A percentile compares a stretch with the other conserved stretches of the same genome.
Conservation (phyloP, 2,113 vertebrate genomes). For the Amblyopsis rosae region DNA sequence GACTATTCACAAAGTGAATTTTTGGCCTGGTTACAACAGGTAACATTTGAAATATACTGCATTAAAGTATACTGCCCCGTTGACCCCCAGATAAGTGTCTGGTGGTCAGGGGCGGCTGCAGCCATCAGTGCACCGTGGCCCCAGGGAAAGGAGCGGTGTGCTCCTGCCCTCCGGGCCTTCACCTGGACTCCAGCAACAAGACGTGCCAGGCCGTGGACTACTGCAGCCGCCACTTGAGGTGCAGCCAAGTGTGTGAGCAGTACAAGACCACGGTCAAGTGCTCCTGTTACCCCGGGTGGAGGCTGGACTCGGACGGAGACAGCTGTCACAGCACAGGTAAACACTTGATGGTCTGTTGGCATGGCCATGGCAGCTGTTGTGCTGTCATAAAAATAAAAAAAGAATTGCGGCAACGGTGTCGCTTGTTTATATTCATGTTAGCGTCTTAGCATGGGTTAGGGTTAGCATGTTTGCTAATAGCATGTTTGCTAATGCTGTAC, state of each 20-base stretch:
- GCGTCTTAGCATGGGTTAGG: too few relatives aligned
- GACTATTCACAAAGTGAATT: too few relatives aligned
- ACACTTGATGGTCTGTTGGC: conserved; percentile 3
- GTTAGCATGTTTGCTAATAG: too few relatives aligned
- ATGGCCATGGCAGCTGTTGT: background rate
- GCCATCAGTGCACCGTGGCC: conserved; percentile 91
- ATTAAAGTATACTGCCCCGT: background rate
- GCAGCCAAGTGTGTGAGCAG: conserved; percentile 96
- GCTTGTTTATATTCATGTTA: too few relatives aligned
- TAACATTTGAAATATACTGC: too few relatives aligned
- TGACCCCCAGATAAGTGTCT: conserved; percentile 85
- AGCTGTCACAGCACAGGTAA: conserved; percentile 89
- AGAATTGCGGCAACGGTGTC: background rate
- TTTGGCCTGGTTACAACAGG: too few relatives aligned
- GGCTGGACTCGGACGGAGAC: conserved; percentile 86
- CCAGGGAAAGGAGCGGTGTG: conserved; percentile 92
- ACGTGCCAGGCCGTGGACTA: conserved; percentile 93
- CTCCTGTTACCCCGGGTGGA: conserved; percentile 95
- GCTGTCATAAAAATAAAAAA: background rate
- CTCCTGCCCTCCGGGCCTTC: conserved; percentile 88
- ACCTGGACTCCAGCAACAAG: conserved; percentile 86
- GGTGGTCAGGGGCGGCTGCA: conserved; percentile 92
- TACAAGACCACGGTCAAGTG: conserved; percentile 94
- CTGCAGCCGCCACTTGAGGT: conserved; percentile 88
- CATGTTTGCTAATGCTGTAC: too few relatives aligned